Evolutionary conservation across 2,113 vertebrate species (phyloP), one percentile per base, ranked within the genome.

Genomic region (Brachyhypopomus gauderio): DNA sequence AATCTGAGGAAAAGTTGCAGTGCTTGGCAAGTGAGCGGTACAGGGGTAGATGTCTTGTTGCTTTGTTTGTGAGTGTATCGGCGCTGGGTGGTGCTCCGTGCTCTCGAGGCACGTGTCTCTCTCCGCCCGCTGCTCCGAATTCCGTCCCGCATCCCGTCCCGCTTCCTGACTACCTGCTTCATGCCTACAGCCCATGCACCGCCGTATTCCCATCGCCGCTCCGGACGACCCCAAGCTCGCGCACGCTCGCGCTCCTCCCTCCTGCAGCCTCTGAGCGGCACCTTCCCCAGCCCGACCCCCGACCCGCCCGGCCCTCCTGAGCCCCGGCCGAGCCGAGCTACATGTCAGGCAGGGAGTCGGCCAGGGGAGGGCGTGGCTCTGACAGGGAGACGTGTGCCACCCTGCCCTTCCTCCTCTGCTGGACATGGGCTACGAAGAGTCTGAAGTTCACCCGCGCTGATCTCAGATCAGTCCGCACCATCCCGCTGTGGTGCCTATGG

Each of bases 1-100:
- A n/a, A 63, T 25, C 70, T 45, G 38, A 76, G 22, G 52, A 85
- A 80, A 82, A 85, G 76, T 83, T 83, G 72, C 70, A 73, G 45
- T 69, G 84, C 72, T 79, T 85, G 75, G 80, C 67, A 45, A 80
- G 66, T 23, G 63, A 75, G 62, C 63, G 45, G 45, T 11, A 52
- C 8, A 72, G 34, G 67, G 34, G 11, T n/a, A 23, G 48, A 23
- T 56, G 16, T 23, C 30, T 45, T 6, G 52, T 45, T 69, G 22
- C 58, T 55, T 69, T 75, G 36, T 45, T 74, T 73, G 34, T 58
- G 70, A 73, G 56, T 41, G 48, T 27, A 62, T 77, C 48, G 14
- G 36, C 12, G 25, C 16, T 9, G 25, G 45, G 56, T 58, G 5
- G 19, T 67, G 23, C 60, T 30, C 56, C 27, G 20, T 67, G 64